These are phyloP conservation scores for Cryptophagus acutangulus DNA, from an alignment of 2,888 invertebrate genomes.

Conservation along the genomic window DNA sequence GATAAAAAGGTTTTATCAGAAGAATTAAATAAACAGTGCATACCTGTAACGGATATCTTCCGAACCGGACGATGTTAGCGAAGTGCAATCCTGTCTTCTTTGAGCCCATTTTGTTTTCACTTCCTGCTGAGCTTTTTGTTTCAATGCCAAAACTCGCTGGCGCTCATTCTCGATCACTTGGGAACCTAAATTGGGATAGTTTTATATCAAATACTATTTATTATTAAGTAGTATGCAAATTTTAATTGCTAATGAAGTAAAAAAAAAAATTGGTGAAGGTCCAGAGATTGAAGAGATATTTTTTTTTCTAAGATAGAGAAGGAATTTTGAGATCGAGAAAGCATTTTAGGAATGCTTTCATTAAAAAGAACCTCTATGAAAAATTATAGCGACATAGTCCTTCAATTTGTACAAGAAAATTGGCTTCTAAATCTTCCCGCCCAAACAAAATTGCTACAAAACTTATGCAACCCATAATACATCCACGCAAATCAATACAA, in stretches of 20 bases:
- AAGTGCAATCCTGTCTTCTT: conserved; percentile 58
- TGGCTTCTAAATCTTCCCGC: no score
- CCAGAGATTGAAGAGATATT: no score
- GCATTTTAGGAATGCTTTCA: no score
- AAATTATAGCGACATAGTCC: no score
- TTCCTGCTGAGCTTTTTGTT: conserved; percentile 82
- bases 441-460: no score
- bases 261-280: conserved; percentile 10
- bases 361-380: no score
- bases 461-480: no score
- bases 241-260: neutral
- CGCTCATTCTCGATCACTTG: conserved; percentile 89
- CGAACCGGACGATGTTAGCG: conserved; percentile 47
- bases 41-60: conserved; percentile 40
- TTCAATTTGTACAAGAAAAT: no score
- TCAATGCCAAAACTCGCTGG: conserved; percentile 79
- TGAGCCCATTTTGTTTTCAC: conserved; percentile 84
- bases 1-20: conserved; percentile 1
- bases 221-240: neutral
- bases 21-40: neutral
- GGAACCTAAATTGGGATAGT: conserved; percentile 70
- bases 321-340: no score
- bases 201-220: conserved; percentile 2
- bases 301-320: no score
- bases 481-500: conserved; percentile 25